These are phyloP conservation scores for Anas bahamensis DNA, from an alignment of 2,797 vertebrate genomes.

Conservation along the genomic window DNA sequence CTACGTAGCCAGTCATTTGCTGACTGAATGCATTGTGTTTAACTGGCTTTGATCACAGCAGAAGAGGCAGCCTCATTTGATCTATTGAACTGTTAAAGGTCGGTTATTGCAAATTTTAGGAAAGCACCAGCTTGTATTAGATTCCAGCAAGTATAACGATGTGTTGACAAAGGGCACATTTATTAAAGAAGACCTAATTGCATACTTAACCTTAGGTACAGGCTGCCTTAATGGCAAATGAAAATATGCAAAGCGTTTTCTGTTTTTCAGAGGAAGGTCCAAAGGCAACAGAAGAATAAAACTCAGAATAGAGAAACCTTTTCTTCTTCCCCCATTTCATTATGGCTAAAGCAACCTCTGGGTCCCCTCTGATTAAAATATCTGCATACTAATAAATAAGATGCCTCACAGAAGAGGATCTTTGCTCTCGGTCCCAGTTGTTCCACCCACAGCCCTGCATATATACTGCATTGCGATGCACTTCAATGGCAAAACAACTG, in stretches of 20 bases:
- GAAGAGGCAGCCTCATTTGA: neutral
- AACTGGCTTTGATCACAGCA: neutral
- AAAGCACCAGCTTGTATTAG: neutral
- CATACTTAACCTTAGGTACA: conserved; percentile 20
- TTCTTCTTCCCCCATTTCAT: neutral
- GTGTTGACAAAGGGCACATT: conserved; percentile 7
- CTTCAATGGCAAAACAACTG: neutral
- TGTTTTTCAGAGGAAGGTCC: neutral
- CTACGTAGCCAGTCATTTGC: rapidly evolving
- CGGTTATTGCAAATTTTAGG: neutral
- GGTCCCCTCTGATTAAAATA: neutral
- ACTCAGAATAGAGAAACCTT: neutral
- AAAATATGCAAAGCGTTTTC: neutral
- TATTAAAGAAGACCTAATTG: conserved; percentile 33
- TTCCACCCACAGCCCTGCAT: neutral
- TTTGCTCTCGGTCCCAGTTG: neutral
- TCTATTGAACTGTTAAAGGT: neutral
- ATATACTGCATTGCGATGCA: neutral
- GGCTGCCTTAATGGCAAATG: conserved; percentile 5
- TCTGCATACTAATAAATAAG: neutral
- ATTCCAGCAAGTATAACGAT: neutral
- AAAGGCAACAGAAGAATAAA: neutral
- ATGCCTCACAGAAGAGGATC: neutral
- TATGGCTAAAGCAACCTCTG: neutral
- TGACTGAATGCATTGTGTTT: neutral